Evolutionary conservation across 2,888 invertebrate genomes (phyloP).

Genomic region (Meliscaeva auricollis): DNA sequence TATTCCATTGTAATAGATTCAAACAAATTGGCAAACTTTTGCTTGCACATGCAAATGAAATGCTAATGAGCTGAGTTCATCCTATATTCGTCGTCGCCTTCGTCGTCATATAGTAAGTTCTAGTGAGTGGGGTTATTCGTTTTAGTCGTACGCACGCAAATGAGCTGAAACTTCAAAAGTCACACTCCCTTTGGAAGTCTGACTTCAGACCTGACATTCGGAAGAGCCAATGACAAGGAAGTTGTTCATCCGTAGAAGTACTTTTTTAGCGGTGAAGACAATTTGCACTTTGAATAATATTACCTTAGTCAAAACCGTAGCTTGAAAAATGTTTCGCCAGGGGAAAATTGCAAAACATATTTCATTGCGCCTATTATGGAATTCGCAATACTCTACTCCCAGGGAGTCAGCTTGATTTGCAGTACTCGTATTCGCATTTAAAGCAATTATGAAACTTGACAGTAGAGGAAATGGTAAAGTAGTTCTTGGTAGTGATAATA

Average conservation of each 20-base stretch:
- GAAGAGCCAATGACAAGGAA: slow-evolving; percentile 47
- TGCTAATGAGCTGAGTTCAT: slow-evolving; percentile 64
- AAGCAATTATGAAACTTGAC: too few relatives aligned
- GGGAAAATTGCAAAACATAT: too few relatives aligned
- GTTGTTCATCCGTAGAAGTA: slow-evolving; percentile 15
- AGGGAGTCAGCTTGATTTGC: too few relatives aligned
- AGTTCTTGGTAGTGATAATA: too few relatives aligned
- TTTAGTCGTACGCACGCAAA: slow-evolving; percentile 31
- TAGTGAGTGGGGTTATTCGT: too few relatives aligned
- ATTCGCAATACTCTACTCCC: too few relatives aligned
- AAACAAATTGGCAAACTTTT: slow-evolving; percentile 70
- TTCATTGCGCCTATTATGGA: too few relatives aligned
- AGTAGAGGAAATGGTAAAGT: too few relatives aligned
- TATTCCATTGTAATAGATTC: slow-evolving; percentile 71
- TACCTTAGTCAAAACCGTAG: slow-evolving; percentile 3
- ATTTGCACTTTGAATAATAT: neutral
- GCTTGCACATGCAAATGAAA: slow-evolving; percentile 70
- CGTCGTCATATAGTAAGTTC: too few relatives aligned
- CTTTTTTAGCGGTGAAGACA: neutral
- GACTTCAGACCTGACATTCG: slow-evolving; percentile 38
- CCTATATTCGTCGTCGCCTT: neutral
- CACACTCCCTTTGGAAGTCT: slow-evolving; percentile 34
- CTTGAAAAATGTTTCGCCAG: too few relatives aligned
- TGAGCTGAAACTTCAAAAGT: slow-evolving; percentile 56
- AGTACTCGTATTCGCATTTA: too few relatives aligned